Evolutionary conservation across 2,113 vertebrate species (phyloP).

Genomic region (Chloroceryle aenea): DNA sequence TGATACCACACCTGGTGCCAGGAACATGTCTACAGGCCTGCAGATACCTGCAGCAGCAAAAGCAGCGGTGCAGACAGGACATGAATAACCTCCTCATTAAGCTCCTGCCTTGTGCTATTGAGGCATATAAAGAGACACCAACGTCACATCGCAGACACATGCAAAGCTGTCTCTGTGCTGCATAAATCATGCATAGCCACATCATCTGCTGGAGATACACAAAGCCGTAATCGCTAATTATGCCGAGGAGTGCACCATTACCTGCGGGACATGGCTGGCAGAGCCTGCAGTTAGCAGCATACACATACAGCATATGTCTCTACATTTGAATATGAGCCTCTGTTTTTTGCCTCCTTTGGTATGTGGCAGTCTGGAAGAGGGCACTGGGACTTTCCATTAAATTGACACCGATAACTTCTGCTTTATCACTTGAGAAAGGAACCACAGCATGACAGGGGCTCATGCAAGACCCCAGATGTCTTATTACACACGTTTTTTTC

Average conservation of each 20-base stretch:
- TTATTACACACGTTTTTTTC: conserved; percentile 3
- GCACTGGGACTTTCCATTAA: background rate
- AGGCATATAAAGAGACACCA: conserved; percentile 20
- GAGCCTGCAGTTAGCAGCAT: background rate
- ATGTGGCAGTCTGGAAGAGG: background rate
- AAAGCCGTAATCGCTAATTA: conserved; percentile 27
- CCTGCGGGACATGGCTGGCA: background rate
- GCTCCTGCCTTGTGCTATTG: conserved; percentile 11
- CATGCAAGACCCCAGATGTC: background rate
- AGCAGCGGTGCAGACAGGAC: background rate
- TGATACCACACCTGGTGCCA: background rate
- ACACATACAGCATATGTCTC: background rate
- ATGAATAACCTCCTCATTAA: conserved; percentile 24
- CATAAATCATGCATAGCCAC: conserved; percentile 66
- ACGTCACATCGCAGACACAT: background rate
- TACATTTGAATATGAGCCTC: background rate
- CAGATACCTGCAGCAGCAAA: background rate
- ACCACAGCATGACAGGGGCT: background rate
- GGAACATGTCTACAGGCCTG: background rate
- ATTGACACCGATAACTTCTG: background rate
- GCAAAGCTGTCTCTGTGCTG: conserved; percentile 20
- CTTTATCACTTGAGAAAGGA: background rate
- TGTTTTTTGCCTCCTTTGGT: background rate
- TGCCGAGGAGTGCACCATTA: background rate
- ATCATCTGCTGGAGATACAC: conserved; percentile 31